Conservation (phyloP, 2,113 vertebrate genomes). For the Pangasianodon hypophthalmus region DNA sequence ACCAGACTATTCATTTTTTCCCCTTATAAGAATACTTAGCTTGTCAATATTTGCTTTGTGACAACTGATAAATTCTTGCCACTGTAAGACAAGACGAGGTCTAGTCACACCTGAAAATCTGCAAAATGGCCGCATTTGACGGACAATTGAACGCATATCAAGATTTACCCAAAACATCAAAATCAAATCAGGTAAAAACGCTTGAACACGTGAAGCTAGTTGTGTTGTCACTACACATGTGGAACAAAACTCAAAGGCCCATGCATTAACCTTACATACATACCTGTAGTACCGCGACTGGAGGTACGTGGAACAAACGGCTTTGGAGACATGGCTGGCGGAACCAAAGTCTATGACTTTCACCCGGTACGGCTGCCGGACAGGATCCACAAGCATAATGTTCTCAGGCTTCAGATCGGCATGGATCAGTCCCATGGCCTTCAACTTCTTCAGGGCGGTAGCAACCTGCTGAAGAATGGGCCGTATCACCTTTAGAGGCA, state of each 20-base stretch:
- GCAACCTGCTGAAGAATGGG: constrained; percentile 98
- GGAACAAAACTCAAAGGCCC: background rate
- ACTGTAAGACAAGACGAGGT: background rate
- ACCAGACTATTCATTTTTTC: background rate
- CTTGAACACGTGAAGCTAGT: background rate
- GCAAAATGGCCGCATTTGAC: background rate
- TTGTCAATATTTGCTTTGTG: background rate
- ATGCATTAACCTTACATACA: constrained; percentile 48
- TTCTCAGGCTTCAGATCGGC: constrained; percentile 99
- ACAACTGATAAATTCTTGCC: background rate
- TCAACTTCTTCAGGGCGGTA: constrained; percentile 96
- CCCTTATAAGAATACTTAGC: too few relatives aligned
- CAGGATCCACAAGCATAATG: constrained; percentile 99
- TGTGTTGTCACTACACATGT: background rate
- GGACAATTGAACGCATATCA: background rate
- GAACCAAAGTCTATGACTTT: constrained; percentile 99
- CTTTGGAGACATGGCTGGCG: constrained; percentile 98
- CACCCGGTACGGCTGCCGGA: constrained; percentile 95
- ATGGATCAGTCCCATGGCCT: constrained; percentile 97
- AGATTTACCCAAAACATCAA: background rate
- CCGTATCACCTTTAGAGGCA: constrained; percentile 96
- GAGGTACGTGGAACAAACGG: constrained; percentile 97
- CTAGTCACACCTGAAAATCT: background rate
- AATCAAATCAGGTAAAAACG: background rate
- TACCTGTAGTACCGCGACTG: constrained; percentile 99